Percentiles rank a stretch among this genome's conserved stretches.
Evolutionary conservation across 2,797 vertebrate genomes (phyloP).

Genomic region (Lemur catta): DNA sequence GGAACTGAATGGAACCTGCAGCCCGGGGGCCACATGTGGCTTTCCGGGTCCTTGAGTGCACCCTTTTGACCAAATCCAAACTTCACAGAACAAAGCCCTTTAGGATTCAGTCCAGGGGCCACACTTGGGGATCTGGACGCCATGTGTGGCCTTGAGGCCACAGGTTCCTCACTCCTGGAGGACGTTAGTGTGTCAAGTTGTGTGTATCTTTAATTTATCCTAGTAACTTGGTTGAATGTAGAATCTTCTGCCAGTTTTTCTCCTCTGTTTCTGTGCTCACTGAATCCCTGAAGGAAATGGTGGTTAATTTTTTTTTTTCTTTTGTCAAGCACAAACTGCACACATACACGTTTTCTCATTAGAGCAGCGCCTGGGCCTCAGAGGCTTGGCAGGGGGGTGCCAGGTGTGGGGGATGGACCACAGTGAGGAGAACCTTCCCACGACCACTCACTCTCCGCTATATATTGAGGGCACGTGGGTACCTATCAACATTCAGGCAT

Average conservation of each 20-base stretch:
- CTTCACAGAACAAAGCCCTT: background rate
- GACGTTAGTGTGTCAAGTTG: background rate
- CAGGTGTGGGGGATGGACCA: accelerated
- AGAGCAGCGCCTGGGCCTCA: background rate
- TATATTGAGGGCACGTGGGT: accelerated
- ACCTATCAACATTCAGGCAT: background rate
- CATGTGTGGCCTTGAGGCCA: no score
- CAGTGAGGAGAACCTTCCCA: background rate
- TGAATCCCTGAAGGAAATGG: background rate
- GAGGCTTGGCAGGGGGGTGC: background rate
- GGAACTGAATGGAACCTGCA: background rate
- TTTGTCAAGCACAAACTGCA: background rate
- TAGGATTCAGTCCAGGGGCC: background rate
- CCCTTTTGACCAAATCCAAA: background rate
- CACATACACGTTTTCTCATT: background rate
- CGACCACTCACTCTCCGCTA: accelerated
- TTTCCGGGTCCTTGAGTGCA: background rate
- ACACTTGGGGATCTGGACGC: background rate
- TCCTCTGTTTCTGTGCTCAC: background rate
- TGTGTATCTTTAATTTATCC: background rate
- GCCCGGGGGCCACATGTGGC: background rate
- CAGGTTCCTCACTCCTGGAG: background rate
- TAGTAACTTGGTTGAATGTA: background rate
- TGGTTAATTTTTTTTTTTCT: background rate
- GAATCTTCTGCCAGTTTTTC: background rate